phyloP scores from a whole-genome alignment of 1,140 invertebrate genomes.

The Atta cephalotes region DNA sequence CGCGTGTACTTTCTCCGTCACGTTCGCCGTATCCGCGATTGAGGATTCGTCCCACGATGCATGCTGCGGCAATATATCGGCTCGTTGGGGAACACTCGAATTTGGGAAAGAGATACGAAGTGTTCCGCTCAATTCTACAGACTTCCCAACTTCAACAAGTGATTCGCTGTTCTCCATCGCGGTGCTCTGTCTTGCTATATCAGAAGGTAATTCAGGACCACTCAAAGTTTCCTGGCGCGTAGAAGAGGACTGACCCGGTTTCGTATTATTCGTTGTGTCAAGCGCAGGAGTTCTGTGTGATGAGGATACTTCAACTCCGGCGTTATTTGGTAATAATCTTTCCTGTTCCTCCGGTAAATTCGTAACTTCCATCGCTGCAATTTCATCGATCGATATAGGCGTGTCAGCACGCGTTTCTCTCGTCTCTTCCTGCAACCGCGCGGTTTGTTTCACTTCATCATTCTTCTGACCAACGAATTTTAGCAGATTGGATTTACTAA shows the following conservation, averaged over 20 bases:
- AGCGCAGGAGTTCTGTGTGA: conserved; percentile 16
- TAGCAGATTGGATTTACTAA: neutral
- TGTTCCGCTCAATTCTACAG: conserved; percentile 29
- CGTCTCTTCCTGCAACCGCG: neutral
- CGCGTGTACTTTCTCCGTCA: neutral
- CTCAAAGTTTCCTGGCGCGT: conserved; percentile 40
- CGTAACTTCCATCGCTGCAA: neutral
- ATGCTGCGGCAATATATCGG: neutral
- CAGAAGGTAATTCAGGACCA: conserved; percentile 23
- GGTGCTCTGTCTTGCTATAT: conserved; percentile 3
- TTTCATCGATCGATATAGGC: conserved; percentile 22
- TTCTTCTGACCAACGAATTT: neutral
- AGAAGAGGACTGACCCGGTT: conserved; percentile 42
- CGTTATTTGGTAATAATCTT: conserved; percentile 23
- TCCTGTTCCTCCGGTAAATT: neutral
- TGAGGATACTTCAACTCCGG: conserved; percentile 30
- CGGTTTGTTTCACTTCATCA: neutral
- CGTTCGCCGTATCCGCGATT: neutral
- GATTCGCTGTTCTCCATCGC: conserved; percentile 15
- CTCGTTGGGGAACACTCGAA: conserved; percentile 8
- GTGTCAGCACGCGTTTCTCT: neutral
- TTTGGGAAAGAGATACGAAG: neutral
- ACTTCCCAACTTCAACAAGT: conserved; percentile 47
- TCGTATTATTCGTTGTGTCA: conserved; percentile 26
- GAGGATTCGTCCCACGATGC: neutral